Evolutionary conservation across 2,113 vertebrate genomes (phyloP).

Genomic region (Raphicerus campestris): DNA sequence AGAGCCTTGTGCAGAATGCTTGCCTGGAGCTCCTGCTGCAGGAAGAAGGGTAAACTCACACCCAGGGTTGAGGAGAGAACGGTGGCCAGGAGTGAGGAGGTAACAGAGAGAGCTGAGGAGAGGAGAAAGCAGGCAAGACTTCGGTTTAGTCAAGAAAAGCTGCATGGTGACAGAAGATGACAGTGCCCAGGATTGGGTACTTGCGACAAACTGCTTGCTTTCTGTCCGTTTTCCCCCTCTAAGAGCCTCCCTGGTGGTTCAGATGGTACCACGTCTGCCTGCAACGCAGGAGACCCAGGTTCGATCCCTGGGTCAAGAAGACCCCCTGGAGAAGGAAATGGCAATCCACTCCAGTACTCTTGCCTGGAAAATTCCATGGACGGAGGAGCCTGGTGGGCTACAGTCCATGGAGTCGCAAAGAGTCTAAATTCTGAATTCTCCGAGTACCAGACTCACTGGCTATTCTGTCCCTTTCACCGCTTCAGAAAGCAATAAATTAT

Average conservation of each 20-base stretch:
- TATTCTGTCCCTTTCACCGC: not conserved
- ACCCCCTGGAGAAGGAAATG: too few relatives aligned
- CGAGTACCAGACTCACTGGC: not conserved
- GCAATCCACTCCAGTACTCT: too few relatives aligned
- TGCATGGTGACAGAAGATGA: not conserved
- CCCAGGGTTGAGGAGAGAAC: not conserved
- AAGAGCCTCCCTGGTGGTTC: not conserved
- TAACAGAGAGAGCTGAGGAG: not conserved
- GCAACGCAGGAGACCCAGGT: too few relatives aligned
- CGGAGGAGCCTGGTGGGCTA: too few relatives aligned
- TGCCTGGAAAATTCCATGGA: too few relatives aligned
- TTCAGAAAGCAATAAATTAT: conserved; percentile 18
- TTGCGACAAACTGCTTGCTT: not conserved
- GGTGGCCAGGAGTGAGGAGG: not conserved
- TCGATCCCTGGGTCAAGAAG: too few relatives aligned
- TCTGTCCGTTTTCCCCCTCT: not conserved
- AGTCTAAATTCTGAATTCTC: not conserved
- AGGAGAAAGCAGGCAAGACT: not conserved
- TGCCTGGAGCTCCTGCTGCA: not conserved
- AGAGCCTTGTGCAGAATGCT: not conserved
- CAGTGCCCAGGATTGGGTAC: not conserved
- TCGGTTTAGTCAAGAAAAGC: not conserved
- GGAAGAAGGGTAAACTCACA: not conserved
- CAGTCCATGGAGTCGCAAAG: too few relatives aligned
- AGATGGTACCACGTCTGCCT: too few relatives aligned